phyloP scores from a whole-genome alignment of 1,140 invertebrate genomes.

The Mactra quadrangularis region DNA sequence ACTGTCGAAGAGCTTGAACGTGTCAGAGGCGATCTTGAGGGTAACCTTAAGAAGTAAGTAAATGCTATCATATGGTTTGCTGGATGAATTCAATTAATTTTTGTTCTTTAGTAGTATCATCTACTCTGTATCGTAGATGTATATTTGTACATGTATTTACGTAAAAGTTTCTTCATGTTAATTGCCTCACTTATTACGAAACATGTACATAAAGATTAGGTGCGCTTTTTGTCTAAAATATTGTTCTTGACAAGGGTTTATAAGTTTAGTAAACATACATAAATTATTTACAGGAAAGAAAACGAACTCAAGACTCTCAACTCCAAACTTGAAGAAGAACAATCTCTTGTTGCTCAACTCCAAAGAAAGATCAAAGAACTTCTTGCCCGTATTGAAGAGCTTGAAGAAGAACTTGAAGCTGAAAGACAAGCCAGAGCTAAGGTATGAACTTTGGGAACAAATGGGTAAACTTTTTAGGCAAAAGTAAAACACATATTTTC shows the following conservation, averaged over 20 bases:
- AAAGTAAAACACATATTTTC: no score
- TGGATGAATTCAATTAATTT: neutral
- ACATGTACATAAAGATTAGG: no score
- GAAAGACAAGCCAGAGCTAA: conserved; percentile 98
- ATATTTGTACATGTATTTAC: no score
- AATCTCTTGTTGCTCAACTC: conserved; percentile 95
- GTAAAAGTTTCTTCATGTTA: neutral
- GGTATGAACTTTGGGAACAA: no score
- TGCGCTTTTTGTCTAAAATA: no score
- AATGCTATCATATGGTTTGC: neutral
- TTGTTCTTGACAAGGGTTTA: neutral
- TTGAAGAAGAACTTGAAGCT: conserved; percentile 99
- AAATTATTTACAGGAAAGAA: conserved; percentile 88
- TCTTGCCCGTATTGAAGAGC: conserved; percentile 97
- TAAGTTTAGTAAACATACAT: neutral
- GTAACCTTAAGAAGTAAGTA: conserved; percentile 85
- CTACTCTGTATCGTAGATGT: neutral
- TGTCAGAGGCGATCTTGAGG: conserved; percentile 98
- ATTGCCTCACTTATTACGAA: neutral
- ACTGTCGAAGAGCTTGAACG: conserved; percentile 97
- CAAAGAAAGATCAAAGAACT: conserved; percentile 99
- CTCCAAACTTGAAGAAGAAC: conserved; percentile 98
- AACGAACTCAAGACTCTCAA: conserved; percentile 97
- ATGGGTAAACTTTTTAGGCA: no score
- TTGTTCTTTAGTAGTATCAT: neutral